Base-by-base conservation (phyloP, 53 echinoderm and acorn worm species). In the Actinopyga echinites region DNA sequence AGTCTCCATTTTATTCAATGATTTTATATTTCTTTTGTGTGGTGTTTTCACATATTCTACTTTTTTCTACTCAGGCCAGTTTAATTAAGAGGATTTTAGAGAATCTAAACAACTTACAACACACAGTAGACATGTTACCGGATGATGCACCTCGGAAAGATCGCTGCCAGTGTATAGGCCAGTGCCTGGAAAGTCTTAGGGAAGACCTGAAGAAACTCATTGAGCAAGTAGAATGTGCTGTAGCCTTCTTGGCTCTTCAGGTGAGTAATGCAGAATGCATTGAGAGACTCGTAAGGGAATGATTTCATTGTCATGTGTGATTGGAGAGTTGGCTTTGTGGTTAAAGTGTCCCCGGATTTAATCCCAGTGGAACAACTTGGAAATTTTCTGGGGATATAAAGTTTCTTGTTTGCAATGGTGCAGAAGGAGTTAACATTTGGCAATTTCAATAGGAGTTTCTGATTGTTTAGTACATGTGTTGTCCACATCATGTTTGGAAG, bases 161-260 rank as follows among this genome's bases (percentile, higher is more conserved):
- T 69, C 78, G 91, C 21, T 74, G 87, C 33, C 66, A 75, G 21
- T 86, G 91, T 53, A 89, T 93, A 8, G 93, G 89, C 6, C 89
- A 86, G 34, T 71, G 83, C 22, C 58, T 95, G 8, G 84, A 89
- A 17, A 66, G 68, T 34, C 90, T 95, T 24, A 84, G 80, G 60
- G 93, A 93, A 32, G 54, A 84, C 6, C 80, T 95, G 2, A 84
- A 44, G 55, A 79, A 82, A 36, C 75, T 95, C 6, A 89, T 93
- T 57, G 91, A 93, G 11, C 91, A 91, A 79, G 91, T 93, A n/a
- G 86, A 89, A 54, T 89, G 68, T 65, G 93, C 93, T 31, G 87
- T 95, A 13, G 87, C 89, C 40, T 95, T 93, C 82, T 78, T 86
- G 34, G 82, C 89, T 22, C 87, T 95, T 83, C 89, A 95, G 91